Percentiles rank a stretch among this genome's conserved stretches.
phyloP scores from a whole-genome alignment of 37 sponge, comb jelly and placozoan species.

The Haliclona indistincta region DNA sequence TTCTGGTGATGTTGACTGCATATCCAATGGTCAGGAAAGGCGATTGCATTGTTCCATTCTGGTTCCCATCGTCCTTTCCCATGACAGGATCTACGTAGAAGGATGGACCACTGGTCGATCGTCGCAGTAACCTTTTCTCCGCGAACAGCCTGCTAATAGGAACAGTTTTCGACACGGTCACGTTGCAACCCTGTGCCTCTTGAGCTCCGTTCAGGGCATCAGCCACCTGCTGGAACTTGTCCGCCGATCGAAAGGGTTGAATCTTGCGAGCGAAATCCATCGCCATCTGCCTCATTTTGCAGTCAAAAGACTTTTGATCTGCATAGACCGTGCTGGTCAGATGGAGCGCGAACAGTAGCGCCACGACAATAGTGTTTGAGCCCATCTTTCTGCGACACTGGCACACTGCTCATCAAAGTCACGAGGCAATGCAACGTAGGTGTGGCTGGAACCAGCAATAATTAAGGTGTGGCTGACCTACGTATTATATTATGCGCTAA shows the following conservation, averaged over 20 bases:
- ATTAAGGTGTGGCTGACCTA: no score
- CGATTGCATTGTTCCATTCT: constrained; percentile 29
- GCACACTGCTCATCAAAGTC: no score
- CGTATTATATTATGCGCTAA: no score
- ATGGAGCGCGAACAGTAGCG: background rate
- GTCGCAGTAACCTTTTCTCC: no score
- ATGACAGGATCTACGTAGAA: no score
- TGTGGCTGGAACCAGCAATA: no score
- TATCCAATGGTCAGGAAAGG: constrained; percentile 42
- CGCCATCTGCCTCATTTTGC: constrained; percentile 33
- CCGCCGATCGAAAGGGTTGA: constrained; percentile 26
- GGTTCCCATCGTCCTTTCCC: no score
- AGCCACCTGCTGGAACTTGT: constrained; percentile 31
- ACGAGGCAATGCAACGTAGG: no score
- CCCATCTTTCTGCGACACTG: background rate
- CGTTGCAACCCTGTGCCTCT: constrained; percentile 38
- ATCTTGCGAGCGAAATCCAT: constrained; percentile 23
- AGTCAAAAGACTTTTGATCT: constrained; percentile 45
- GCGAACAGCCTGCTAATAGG: no score
- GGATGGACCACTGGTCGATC: no score
- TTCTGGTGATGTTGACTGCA: constrained; percentile 18
- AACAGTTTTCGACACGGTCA: no score
- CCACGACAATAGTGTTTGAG: background rate
- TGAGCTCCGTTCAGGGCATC: constrained; percentile 54
- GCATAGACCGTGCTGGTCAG: background rate